Percentiles rank a stretch among this genome's conserved stretches.
Conservation (phyloP, 2,888 invertebrate species). For the Hedya salicella region DNA sequence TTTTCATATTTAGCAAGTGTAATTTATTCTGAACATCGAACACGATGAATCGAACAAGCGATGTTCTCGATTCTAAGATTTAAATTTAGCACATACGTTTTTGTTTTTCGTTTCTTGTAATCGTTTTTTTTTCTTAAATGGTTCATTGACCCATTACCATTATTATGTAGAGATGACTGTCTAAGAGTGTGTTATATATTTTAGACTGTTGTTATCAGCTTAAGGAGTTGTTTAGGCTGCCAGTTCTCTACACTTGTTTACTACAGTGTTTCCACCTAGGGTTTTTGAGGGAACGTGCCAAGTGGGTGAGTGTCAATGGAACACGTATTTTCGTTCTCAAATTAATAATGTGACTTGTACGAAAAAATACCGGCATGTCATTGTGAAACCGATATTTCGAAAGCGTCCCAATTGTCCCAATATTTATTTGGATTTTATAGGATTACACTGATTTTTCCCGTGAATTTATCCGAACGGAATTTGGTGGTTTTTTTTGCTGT, state of each 20-base stretch:
- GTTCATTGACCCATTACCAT: no score
- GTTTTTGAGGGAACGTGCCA: slow-evolving; percentile 61
- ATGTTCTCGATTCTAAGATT: no score
- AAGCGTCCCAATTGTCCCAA: slow-evolving; percentile 21
- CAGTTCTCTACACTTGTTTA: slow-evolving; percentile 43
- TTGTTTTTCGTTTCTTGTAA: background rate
- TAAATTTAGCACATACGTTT: background rate
- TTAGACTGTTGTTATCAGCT: background rate
- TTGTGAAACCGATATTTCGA: slow-evolving; percentile 25
- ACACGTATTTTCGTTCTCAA: slow-evolving; percentile 48
- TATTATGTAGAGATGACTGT: background rate
- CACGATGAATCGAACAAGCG: no score
- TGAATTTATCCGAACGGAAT: no score
- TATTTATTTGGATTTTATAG: background rate
- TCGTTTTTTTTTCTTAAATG: no score
- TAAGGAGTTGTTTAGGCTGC: slow-evolving; percentile 22
- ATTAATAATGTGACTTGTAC: slow-evolving; percentile 39
- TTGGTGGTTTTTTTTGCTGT: no score
- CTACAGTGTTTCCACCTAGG: slow-evolving; percentile 24
- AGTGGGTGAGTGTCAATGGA: slow-evolving; percentile 80
- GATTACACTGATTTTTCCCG: background rate
- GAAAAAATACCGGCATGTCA: slow-evolving; percentile 12
- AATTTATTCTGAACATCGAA: no score
- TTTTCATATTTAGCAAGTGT: background rate
- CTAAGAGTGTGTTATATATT: background rate